Conservation (phyloP, 2,113 vertebrate genomes). For the Gobiocypris rarus region DNA sequence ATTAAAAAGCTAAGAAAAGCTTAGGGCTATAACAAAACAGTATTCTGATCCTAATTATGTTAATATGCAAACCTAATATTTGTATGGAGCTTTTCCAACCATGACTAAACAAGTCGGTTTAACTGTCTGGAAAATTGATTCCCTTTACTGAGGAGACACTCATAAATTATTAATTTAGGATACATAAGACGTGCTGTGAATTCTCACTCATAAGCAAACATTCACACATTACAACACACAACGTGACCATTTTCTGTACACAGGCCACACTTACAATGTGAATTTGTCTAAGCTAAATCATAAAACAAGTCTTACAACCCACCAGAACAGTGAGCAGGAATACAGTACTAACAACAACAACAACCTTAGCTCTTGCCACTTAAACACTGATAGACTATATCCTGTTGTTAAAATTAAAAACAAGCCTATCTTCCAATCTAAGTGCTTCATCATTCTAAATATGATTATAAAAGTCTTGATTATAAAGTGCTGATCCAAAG, state of each 20-base stretch:
- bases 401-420: background rate
- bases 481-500: background rate
- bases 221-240: background rate
- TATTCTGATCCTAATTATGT: constrained; percentile 16
- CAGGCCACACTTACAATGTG: background rate
- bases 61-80: background rate
- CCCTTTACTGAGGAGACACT: constrained; percentile 28
- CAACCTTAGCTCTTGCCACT: background rate
- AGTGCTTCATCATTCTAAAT: background rate
- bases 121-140: constrained; percentile 31
- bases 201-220: constrained; percentile 1
- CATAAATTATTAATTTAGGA: constrained; percentile 24
- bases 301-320: background rate
- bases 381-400: background rate
- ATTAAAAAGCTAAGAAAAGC: background rate
- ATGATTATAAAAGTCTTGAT: background rate
- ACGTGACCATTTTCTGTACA: too few species aligned
- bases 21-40: background rate
- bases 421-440: background rate
- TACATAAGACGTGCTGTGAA: constrained; percentile 11
- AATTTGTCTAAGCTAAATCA: background rate
- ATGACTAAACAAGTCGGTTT: constrained; percentile 23
- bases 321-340: background rate
- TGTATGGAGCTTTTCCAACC: constrained; percentile 14
- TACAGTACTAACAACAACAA: background rate